Evolutionary conservation across 2,888 invertebrate species (phyloP).

Genomic region (Ptychoptera contaminata): DNA sequence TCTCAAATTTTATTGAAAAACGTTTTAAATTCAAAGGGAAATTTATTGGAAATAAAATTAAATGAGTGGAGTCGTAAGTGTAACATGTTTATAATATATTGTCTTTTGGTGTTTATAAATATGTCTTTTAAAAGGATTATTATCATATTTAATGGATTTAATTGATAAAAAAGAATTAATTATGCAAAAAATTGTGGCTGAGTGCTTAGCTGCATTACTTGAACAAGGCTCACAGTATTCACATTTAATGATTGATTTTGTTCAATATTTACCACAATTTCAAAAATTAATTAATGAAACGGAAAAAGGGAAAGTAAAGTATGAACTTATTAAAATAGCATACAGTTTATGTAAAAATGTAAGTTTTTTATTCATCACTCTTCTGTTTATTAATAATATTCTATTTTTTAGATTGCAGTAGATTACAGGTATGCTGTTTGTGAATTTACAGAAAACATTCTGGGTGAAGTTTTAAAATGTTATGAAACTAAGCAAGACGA

Average conservation of each 20-base stretch:
- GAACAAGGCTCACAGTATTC: not conserved
- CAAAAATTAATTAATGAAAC: not conserved
- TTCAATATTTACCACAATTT: not conserved
- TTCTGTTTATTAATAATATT: not conserved
- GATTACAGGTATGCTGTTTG: constrained; percentile 2
- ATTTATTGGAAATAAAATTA: not conserved
- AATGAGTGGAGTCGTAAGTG: constrained; percentile 4
- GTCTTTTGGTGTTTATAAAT: not conserved
- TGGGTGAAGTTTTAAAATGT: not conserved
- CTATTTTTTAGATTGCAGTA: constrained; percentile 1
- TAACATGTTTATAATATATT: too few relatives aligned
- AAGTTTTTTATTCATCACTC: not conserved
- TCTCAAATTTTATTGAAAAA: constrained; percentile 1
- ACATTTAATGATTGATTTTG: not conserved
- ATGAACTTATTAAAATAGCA: not conserved
- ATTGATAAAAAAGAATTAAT: too few relatives aligned
- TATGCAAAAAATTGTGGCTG: too few relatives aligned
- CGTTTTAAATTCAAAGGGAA: constrained; percentile 2
- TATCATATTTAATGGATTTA: too few relatives aligned
- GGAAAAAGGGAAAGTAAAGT: not conserved
- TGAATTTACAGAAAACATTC: constrained; percentile 3
- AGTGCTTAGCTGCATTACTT: too few relatives aligned
- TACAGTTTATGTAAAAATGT: not conserved
- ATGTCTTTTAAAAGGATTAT: too few relatives aligned
- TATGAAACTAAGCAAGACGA: constrained; percentile 1